Evolutionary conservation across 2,113 vertebrate genomes (phyloP), one percentile per base, ranked within the genome.

Genomic region (Noturus placidus): DNA sequence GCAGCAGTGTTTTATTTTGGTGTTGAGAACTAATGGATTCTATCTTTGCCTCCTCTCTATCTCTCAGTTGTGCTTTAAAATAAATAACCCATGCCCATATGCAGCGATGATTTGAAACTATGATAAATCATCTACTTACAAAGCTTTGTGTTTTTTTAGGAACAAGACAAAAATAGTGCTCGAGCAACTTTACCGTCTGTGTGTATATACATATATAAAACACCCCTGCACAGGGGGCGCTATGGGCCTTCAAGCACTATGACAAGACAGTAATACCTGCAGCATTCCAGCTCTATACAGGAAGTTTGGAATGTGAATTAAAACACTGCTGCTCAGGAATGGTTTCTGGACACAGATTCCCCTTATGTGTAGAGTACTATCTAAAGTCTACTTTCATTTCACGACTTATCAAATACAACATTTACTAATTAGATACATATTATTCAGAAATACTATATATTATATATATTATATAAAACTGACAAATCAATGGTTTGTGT

Each of bases 61-160:
- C 46, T 78, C 72, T 63, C 30, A 86, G 25, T 61, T 30, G 10
- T 30, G 50, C 33, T 61, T 77, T 61, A 33, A 86, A 78, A 78
- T 65, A 46, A 54, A 86, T 78, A 79, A n/a, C 15, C 42, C 46
- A 10, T 83, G 46, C 25, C 63, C 42, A 54, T 33, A 67, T 54
- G 30, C n/a, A 65, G 42, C 13, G 10, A 52, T 65, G 57, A 30
- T 15, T 54, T 79, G 57, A 84, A 50, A 72, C 30, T 35, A 84
- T 72, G 50, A 65, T 86, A 52, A 52, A 78, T 86, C 27, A 86
- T 79, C 42, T 86, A n/a, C 27, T 30, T 33, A 35, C n/a, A 79
- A 27, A 42, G 19, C 38, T 33, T 63, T 78, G 14, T 52, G 27
- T 70, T 33, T 54, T 54, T 42, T 1, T 22, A 78, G 14, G 2